These are phyloP conservation scores for Trisateles emortualis DNA, from an alignment of 2,888 invertebrate genomes.

Conservation along the genomic window DNA sequence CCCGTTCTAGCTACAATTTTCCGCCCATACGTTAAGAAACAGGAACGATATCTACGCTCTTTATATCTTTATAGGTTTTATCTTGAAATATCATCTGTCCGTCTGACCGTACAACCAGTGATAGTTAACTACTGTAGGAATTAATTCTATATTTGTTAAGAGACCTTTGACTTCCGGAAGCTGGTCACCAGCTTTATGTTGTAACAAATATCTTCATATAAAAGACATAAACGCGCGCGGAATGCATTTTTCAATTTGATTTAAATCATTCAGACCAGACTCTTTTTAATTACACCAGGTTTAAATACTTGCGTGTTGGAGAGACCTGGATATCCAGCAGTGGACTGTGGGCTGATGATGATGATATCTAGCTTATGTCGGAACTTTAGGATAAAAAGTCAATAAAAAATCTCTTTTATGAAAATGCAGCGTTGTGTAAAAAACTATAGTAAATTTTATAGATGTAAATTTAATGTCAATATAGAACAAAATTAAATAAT, in stretches of 20 bases:
- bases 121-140: conserved; percentile 57
- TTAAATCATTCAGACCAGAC: too few relatives aligned
- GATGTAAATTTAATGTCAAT: too few relatives aligned
- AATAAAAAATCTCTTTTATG: too few relatives aligned
- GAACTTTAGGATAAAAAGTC: too few relatives aligned
- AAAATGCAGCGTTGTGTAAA: too few relatives aligned
- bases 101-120: conserved; percentile 14
- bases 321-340: too few relatives aligned
- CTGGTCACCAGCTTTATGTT: conserved; percentile 20
- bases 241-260: conserved; percentile 1
- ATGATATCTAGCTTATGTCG: too few relatives aligned
- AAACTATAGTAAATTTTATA: too few relatives aligned
- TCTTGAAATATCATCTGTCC: conserved; percentile 69
- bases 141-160: conserved; percentile 48
- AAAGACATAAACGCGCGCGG: conserved; percentile 15
- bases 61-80: conserved; percentile 64
- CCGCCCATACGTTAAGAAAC: conserved; percentile 13
- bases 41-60: conserved; percentile 48
- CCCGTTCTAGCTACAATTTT: neutral
- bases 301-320: too few relatives aligned
- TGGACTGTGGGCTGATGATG: too few relatives aligned
- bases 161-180: conserved; percentile 33
- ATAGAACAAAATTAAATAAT: too few relatives aligned
- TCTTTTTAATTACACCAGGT: neutral
- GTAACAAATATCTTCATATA: conserved; percentile 10